Conservation (phyloP, 2,797 vertebrate species). For the Ctenopoma multispine region DNA sequence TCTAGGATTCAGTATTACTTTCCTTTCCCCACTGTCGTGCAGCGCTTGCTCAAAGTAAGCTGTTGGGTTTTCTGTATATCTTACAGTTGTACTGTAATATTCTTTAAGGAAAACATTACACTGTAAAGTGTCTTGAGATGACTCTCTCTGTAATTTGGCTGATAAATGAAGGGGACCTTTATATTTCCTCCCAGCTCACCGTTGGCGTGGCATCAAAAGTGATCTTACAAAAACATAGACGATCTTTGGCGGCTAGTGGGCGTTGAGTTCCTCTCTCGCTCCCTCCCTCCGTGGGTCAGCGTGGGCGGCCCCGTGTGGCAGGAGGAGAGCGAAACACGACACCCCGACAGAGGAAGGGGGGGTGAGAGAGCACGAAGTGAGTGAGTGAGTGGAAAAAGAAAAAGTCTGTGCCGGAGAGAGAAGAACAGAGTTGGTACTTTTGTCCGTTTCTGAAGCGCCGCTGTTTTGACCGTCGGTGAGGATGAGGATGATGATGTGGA, state of each 20-base stretch:
- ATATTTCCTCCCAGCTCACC: neutral
- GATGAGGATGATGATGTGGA: constrained; percentile 61
- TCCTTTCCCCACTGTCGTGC: too few species aligned
- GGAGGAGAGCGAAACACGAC: constrained; percentile 87
- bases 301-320: constrained; percentile 89
- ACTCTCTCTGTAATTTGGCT: too few species aligned
- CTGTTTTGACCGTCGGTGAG: constrained; percentile 48
- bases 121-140: too few species aligned
- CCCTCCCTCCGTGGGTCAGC: constrained; percentile 79
- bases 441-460: constrained; percentile 45
- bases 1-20: too few species aligned
- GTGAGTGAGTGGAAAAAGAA: constrained; percentile 83
- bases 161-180: too few species aligned
- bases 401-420: constrained; percentile 78
- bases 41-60: too few species aligned
- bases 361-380: constrained; percentile 69
- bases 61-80: too few species aligned
- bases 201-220: neutral
- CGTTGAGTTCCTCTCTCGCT: constrained; percentile 74
- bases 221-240: constrained; percentile 55
- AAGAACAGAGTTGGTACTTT: constrained; percentile 60
- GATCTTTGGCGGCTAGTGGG: constrained; percentile 80
- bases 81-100: too few species aligned
- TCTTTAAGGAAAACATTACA: too few species aligned
- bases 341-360: constrained; percentile 75